phyloP scores from a whole-genome alignment of 2,113 vertebrate species.

The Macquaria australasica region DNA sequence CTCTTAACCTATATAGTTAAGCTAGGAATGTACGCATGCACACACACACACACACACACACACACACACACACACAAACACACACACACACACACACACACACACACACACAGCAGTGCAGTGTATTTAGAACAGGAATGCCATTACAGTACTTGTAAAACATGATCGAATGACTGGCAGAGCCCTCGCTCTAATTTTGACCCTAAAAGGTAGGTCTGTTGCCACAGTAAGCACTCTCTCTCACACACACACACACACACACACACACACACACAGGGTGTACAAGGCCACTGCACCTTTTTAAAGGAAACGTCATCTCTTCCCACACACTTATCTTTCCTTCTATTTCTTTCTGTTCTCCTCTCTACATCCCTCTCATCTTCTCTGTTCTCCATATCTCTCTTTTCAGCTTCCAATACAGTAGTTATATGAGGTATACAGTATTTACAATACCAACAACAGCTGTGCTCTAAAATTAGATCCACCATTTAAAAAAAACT shows the following conservation, averaged over 20 bases:
- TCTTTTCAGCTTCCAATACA: neutral
- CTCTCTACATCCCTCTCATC: neutral
- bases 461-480: neutral
- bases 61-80: neutral
- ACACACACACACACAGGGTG: neutral
- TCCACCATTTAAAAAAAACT: neutral
- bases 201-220: constrained; percentile 60
- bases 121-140: constrained; percentile 65
- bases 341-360: neutral
- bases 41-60: neutral
- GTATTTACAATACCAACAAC: neutral
- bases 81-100: neutral
- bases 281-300: constrained; percentile 25
- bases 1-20: constrained; percentile 68
- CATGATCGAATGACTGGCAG: constrained; percentile 47
- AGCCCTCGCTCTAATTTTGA: constrained; percentile 50
- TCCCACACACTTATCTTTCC: constrained; percentile 16
- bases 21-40: constrained; percentile 53
- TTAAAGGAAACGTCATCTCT: constrained; percentile 23
- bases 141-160: constrained; percentile 67
- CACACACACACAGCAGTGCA: neutral
- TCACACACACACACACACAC: constrained; percentile 6
- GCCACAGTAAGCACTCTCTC: constrained; percentile 5
- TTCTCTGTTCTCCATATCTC: neutral
- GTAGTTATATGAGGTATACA: neutral